A percentile compares a stretch with the other conserved stretches of the same genome.
phyloP scores from a whole-genome alignment of 2,113 vertebrate species.

The Engraulis encrasicolus region DNA sequence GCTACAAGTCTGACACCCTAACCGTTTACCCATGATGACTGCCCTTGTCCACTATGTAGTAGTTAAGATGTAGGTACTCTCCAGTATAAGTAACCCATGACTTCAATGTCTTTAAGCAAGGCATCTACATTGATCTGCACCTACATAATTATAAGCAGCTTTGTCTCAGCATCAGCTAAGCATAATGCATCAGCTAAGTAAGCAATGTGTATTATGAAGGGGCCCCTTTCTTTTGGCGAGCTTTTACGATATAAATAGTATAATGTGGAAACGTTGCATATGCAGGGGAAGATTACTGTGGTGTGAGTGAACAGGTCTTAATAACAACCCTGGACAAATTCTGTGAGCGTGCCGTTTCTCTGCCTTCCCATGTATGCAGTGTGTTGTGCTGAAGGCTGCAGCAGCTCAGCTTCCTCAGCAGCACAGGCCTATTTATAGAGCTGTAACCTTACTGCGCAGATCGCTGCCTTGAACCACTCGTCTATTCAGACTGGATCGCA shows the following conservation, averaged over 20 bases:
- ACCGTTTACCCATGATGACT: too few species aligned
- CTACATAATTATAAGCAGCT: too few species aligned
- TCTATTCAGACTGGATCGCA: slow-evolving; percentile 66
- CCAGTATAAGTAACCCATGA: too few species aligned
- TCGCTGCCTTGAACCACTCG: slow-evolving; percentile 59
- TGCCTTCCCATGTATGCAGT: not conserved
- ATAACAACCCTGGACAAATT: not conserved
- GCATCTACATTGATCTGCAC: too few species aligned
- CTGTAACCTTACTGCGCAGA: slow-evolving; percentile 63
- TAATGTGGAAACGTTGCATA: not conserved
- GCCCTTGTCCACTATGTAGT: too few species aligned
- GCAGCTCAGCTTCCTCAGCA: slow-evolving; percentile 59
- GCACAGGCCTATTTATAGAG: slow-evolving; percentile 67
- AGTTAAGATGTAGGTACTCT: too few species aligned
- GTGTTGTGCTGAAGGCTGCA: slow-evolving; percentile 31
- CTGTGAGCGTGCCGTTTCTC: not conserved
- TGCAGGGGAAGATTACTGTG: slow-evolving; percentile 4
- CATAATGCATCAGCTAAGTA: too few species aligned
- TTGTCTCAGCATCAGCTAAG: too few species aligned
- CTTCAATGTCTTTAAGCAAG: too few species aligned
- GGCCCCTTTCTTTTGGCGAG: not conserved
- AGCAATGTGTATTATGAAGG: too few species aligned
- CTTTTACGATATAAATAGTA: not conserved
- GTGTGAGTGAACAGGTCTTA: not conserved
- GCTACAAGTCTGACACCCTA: too few species aligned